Base-by-base conservation (phyloP, 2,888 invertebrate genomes). In the Melanotus villosus region DNA sequence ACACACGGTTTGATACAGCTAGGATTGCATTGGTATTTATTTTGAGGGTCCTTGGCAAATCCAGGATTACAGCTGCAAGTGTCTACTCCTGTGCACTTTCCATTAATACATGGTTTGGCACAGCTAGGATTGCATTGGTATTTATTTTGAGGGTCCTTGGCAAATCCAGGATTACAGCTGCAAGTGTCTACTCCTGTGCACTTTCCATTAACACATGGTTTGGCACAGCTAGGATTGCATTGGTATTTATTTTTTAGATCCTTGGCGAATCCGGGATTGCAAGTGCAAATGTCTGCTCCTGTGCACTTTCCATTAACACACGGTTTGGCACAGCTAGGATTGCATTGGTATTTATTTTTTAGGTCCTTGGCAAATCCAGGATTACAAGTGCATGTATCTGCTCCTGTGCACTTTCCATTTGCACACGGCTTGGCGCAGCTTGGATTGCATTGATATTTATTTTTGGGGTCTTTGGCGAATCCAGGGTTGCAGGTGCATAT, bases 191-290 rank as follows among this genome's bases (percentile, higher is more conserved):
- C 70, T 4, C 65, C 62, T 1, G 66, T 60, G 34, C 77, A 72
- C 36, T 21, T 68, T 10, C 63, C 73, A 30, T 73, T 68, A 9
- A 21, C 12, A 50, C 73, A 73, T 5, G 63, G 23, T 34, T 34
- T 63, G 1, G 19, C 26, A 30, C 73, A 73, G 4, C 62, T 26
- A 7, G 65, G 21, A n/a, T 59, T 68, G 45, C 73, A 73, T 23
- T 65, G 64, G 43, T 64, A 74, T 52, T 70, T 65, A 58, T 87
- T 84, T 0, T 77, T 76, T n/a, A 71, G 82, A 71, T 89, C 88
- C 26, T 78, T 66, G 0, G 84, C 73, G 65, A 87, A 90, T 36
- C 90, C 90, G 9, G 83, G 69, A 64, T 87, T 86, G 72, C 90
- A 90, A 7, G 76, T 72, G 64, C 86, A 85, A 0, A 60, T 74